A percentile compares a stretch with the other conserved stretches of the same genome.
phyloP scores from a whole-genome alignment of 23 tunicate species.

The Ascidia mentula region DNA sequence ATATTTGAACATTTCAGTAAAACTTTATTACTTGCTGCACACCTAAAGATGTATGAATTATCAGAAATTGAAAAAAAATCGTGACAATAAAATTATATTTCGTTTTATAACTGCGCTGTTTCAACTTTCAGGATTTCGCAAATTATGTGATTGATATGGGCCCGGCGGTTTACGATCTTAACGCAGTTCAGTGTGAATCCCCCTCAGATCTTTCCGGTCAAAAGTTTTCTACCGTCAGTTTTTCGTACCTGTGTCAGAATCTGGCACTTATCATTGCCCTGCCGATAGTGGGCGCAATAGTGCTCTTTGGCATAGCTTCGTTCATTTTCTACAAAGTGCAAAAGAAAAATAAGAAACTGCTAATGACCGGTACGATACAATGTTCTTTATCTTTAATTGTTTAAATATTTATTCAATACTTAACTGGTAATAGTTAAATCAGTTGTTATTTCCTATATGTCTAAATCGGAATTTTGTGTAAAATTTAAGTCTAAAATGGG shows the following conservation, averaged over 20 bases:
- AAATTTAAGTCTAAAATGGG: too few relatives aligned
- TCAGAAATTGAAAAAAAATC: too few relatives aligned
- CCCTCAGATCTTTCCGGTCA: constrained; percentile 14
- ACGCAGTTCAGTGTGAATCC: constrained; percentile 3
- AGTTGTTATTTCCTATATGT: too few relatives aligned
- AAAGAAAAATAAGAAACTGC: not conserved
- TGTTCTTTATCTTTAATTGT: too few relatives aligned
- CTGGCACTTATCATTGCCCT: constrained; percentile 42
- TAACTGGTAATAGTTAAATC: too few relatives aligned
- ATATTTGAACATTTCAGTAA: too few relatives aligned
- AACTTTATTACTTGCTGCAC: too few relatives aligned
- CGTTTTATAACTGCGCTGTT: too few relatives aligned
- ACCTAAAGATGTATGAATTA: too few relatives aligned
- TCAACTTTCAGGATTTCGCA: constrained; percentile 27
- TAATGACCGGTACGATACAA: not conserved
- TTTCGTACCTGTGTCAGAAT: constrained; percentile 10
- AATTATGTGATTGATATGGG: not conserved
- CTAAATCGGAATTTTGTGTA: too few relatives aligned
- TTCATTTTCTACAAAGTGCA: not conserved
- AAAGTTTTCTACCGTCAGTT: constrained; percentile 13
- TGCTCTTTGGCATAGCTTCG: constrained; percentile 14
- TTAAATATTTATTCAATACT: too few relatives aligned
- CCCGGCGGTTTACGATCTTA: constrained; percentile 9
- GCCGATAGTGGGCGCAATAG: constrained; percentile 38
- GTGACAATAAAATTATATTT: too few relatives aligned